Percentiles rank a stretch among this genome's conserved stretches.
phyloP scores from a whole-genome alignment of 2,888 invertebrate genomes.

The Trachelus troglodyta region DNA sequence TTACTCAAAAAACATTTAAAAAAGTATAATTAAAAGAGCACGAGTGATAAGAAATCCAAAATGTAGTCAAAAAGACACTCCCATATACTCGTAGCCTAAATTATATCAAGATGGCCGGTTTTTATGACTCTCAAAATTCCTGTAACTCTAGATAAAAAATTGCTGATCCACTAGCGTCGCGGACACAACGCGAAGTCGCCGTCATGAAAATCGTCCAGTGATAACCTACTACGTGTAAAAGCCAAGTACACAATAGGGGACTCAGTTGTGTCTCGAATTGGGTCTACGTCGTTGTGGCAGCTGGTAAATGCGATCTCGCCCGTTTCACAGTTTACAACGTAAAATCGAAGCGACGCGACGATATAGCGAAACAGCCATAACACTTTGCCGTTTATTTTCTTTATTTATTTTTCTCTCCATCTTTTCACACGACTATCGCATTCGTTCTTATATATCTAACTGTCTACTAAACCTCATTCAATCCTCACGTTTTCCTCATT shows the following conservation, averaged over 20 bases:
- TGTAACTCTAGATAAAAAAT: neutral
- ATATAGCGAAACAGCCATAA: neutral
- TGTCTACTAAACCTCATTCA: neutral
- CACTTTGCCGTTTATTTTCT: neutral
- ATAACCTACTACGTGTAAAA: neutral
- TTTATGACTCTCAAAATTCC: too few relatives aligned
- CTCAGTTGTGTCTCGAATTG: neutral
- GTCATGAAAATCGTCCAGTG: neutral
- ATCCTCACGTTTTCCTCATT: neutral
- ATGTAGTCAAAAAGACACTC: neutral
- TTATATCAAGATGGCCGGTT: neutral
- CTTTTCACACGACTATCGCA: neutral
- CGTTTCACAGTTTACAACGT: neutral
- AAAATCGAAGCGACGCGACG: neutral
- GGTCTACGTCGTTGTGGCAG: neutral
- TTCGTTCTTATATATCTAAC: neutral
- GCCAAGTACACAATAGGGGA: neutral
- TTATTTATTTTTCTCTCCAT: neutral
- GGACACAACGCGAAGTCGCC: neutral
- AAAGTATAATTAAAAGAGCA: neutral
- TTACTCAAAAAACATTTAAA: neutral
- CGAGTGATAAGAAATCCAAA: too few relatives aligned
- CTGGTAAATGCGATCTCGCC: neutral
- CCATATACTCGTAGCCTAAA: neutral
- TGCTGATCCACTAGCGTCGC: neutral